These are phyloP conservation scores for Clupea harengus DNA, from an alignment of 2,113 vertebrate species.

Conservation along the genomic window DNA sequence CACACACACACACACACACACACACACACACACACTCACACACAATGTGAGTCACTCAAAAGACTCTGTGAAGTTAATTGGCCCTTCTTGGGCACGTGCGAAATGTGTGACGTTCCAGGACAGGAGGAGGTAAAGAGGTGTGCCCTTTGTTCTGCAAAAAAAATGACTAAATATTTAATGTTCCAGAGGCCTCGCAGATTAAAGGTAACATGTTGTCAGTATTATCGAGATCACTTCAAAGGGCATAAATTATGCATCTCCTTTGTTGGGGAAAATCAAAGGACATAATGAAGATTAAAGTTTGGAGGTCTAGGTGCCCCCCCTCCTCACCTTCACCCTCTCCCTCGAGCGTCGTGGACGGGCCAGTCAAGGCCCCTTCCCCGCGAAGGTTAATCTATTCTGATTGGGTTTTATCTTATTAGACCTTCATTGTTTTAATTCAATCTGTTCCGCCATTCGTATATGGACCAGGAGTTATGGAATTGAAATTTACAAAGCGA, in stretches of 20 bases:
- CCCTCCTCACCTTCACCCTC: slow-evolving; percentile 26
- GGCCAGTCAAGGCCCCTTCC: slow-evolving; percentile 48
- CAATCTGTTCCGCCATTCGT: slow-evolving; percentile 72
- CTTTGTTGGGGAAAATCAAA: slow-evolving; percentile 77
- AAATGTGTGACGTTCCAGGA: slow-evolving; percentile 66
- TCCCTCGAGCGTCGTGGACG: slow-evolving; percentile 48
- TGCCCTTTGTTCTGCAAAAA: slow-evolving; percentile 73
- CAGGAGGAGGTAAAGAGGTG: slow-evolving; percentile 67
- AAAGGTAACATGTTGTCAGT: slow-evolving; percentile 82
- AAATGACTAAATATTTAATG: slow-evolving; percentile 81
- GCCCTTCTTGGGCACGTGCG: slow-evolving; percentile 71
- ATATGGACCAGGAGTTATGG: slow-evolving; percentile 61
- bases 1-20: no score
- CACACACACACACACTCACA: slow-evolving; percentile 39
- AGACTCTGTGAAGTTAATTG: slow-evolving; percentile 69
- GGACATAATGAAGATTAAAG: slow-evolving; percentile 79
- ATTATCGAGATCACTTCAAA: slow-evolving; percentile 78
- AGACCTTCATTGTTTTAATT: slow-evolving; percentile 77
- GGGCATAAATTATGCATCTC: slow-evolving; percentile 80
- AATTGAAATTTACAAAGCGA: slow-evolving; percentile 52
- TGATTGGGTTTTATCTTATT: slow-evolving; percentile 72
- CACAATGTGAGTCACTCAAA: slow-evolving; percentile 66
- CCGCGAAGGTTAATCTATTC: slow-evolving; percentile 76
- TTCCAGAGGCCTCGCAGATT: slow-evolving; percentile 74
- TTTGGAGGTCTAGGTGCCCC: slow-evolving; percentile 59